These are phyloP conservation scores for Schizaphis graminum DNA, from an alignment of 2,888 invertebrate species.

Conservation along the genomic window DNA sequence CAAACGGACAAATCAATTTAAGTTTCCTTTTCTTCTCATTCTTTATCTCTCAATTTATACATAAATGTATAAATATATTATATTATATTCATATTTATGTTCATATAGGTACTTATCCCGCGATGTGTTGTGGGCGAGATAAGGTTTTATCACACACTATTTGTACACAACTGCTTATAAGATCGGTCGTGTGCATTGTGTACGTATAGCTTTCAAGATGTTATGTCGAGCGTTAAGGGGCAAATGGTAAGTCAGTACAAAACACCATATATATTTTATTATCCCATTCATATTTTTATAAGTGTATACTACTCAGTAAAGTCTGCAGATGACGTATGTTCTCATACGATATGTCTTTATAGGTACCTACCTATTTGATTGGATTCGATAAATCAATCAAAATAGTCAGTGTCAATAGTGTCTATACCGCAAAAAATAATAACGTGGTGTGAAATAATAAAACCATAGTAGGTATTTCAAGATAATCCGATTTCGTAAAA, in stretches of 20 bases:
- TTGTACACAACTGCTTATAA: background rate
- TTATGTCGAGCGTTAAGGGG: background rate
- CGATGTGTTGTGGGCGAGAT: background rate
- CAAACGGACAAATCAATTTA: conserved; percentile 46
- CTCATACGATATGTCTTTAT: background rate
- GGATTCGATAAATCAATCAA: background rate
- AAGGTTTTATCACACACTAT: conserved; percentile 32
- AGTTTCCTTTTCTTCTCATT: conserved; percentile 10
- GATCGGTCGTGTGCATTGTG: background rate
- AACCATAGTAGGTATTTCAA: background rate
- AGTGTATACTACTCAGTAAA: background rate
- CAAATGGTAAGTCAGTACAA: background rate
- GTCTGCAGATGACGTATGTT: background rate
- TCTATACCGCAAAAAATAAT: background rate
- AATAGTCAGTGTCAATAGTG: background rate
- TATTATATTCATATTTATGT: too few species aligned
- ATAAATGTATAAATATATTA: too few species aligned
- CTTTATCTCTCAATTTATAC: too few species aligned
- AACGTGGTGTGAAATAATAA: background rate
- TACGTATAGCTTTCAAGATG: background rate
- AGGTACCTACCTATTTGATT: background rate
- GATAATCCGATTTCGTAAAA: background rate
- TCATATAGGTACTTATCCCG: background rate
- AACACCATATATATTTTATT: background rate
- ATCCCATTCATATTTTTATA: background rate